phyloP scores from a whole-genome alignment of 2,888 invertebrate species.

The Cephus rjabovi region DNA sequence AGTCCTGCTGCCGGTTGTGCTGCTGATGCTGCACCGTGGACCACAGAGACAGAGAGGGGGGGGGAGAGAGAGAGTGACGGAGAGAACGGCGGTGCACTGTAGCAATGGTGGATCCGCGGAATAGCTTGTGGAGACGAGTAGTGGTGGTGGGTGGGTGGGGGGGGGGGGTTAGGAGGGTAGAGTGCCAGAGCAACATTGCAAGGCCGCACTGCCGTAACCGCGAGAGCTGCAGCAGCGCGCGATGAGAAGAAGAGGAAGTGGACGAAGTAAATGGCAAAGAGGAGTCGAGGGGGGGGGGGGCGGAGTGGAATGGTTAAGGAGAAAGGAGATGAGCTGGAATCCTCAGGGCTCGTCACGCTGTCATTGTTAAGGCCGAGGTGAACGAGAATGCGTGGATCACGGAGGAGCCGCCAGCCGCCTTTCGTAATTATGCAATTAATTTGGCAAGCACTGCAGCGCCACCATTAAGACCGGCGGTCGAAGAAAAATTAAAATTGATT shows the following conservation, averaged over 20 bases:
- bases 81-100: neutral
- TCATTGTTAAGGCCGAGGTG: slow-evolving; percentile 44
- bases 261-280: slow-evolving; percentile 5
- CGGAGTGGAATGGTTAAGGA: neutral
- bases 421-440: slow-evolving; percentile 35
- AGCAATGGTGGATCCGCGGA: neutral
- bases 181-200: slow-evolving; percentile 56
- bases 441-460: slow-evolving; percentile 3
- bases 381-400: slow-evolving; percentile 52
- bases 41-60: slow-evolving; percentile 13
- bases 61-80: slow-evolving; percentile 5
- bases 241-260: slow-evolving; percentile 5
- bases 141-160: slow-evolving; percentile 18
- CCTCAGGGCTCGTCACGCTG: slow-evolving; percentile 34
- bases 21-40: slow-evolving; percentile 47
- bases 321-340: slow-evolving; percentile 8
- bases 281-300: slow-evolving; percentile 6
- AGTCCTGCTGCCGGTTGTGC: slow-evolving; percentile 20
- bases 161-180: slow-evolving; percentile 13
- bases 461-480: neutral
- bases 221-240: slow-evolving; percentile 43
- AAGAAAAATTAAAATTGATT: neutral
- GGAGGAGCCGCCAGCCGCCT: slow-evolving; percentile 16
- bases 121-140: neutral
- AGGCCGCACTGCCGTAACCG: slow-evolving; percentile 54